Percentiles rank a stretch among this genome's conserved stretches.
Evolutionary conservation across 2,888 invertebrate genomes (phyloP).

Genomic region (Dexiosoma caninum): DNA sequence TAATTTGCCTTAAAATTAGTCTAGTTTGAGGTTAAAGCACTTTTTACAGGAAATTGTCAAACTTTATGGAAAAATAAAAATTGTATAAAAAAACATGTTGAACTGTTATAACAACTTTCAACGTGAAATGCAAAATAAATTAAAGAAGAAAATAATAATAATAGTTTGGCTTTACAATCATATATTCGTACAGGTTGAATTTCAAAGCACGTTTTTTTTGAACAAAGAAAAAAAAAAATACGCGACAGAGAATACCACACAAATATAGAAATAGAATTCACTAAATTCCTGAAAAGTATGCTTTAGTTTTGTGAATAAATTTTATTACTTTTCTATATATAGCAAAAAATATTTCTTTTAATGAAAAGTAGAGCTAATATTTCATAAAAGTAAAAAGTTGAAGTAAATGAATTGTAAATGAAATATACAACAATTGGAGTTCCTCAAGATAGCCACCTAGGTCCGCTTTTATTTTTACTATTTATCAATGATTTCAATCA

Average conservation of each 20-base stretch:
- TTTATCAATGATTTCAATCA: no score
- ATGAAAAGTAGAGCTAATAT: no score
- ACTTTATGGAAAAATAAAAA: neutral
- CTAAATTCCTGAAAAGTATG: neutral
- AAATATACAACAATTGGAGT: no score
- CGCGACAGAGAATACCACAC: neutral
- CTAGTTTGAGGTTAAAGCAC: neutral
- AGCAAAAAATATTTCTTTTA: no score
- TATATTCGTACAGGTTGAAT: neutral
- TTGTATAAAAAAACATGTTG: neutral
- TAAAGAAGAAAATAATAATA: neutral
- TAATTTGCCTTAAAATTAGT: neutral
- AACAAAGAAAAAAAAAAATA: neutral
- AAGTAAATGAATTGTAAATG: no score
- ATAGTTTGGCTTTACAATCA: no score
- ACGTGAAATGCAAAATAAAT: neutral
- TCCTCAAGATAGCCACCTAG: no score
- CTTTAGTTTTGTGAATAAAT: neutral
- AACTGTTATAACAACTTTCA: neutral
- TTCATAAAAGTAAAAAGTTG: no score
- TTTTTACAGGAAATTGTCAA: neutral
- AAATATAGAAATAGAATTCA: neutral
- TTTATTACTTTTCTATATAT: no score
- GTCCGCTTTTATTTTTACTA: no score
- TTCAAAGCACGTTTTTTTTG: slow-evolving; percentile 18